These are phyloP conservation scores for Acyrthosiphon pisum DNA, from an alignment of 1,140 invertebrate genomes.

Conservation along the genomic window DNA sequence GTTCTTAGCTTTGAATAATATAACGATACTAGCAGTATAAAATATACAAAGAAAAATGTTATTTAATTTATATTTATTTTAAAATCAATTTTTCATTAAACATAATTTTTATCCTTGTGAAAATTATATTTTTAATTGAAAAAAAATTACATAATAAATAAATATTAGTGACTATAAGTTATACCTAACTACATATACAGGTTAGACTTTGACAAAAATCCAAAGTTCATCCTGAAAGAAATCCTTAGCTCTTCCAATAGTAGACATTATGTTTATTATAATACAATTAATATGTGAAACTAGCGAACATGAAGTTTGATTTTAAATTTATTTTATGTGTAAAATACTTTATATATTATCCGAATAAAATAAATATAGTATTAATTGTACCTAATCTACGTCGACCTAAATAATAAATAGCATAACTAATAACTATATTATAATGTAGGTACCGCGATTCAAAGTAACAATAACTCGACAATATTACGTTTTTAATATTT, in stretches of 20 bases:
- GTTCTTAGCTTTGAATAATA: too few relatives aligned
- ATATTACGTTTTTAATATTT: background rate
- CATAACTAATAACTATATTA: background rate
- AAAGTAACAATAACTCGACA: background rate
- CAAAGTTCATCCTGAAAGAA: too few relatives aligned
- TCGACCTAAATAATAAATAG: too few relatives aligned
- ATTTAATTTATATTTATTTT: too few relatives aligned
- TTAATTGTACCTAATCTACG: too few relatives aligned
- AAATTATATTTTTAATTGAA: background rate
- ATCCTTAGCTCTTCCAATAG: too few relatives aligned
- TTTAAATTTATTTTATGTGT: background rate
- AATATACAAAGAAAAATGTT: background rate
- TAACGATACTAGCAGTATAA: background rate
- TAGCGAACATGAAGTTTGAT: background rate
- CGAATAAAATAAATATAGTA: too few relatives aligned
- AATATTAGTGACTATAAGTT: background rate
- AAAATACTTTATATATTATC: background rate
- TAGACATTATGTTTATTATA: background rate
- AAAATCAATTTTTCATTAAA: too few relatives aligned
- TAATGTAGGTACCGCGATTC: background rate
- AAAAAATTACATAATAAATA: background rate
- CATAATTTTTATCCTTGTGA: background rate
- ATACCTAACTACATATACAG: too few relatives aligned
- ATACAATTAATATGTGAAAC: background rate
- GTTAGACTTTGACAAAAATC: too few relatives aligned